Evolutionary conservation across 2,113 vertebrate genomes (phyloP).

Genomic region (Oreochromis aureus): DNA sequence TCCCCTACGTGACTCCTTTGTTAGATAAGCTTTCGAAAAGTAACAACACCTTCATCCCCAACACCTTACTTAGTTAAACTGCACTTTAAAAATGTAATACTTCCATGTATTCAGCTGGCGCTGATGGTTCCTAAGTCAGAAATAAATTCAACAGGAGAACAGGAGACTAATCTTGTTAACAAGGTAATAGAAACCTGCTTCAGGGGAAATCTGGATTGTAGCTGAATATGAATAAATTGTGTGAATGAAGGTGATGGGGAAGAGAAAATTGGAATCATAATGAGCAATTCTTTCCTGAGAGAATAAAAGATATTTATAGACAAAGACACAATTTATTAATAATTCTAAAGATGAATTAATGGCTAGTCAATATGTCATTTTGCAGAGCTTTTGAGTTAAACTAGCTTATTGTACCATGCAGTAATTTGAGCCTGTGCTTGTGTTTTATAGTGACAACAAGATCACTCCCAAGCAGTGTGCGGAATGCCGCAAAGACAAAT

Average conservation of each 20-base stretch:
- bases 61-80: not conserved
- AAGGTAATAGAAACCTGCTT: conserved; percentile 8
- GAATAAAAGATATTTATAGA: not conserved
- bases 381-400: not conserved
- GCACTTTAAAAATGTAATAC: not conserved
- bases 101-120: not conserved
- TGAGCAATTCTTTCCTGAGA: not conserved
- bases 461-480: not conserved
- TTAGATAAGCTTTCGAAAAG: not conserved
- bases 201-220: not conserved
- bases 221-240: conserved; percentile 9
- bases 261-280: not conserved
- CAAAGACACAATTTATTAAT: not conserved
- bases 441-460: not conserved
- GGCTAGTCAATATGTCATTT: not conserved
- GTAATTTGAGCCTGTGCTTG: not conserved
- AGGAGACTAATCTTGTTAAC: conserved; percentile 8
- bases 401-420: not conserved
- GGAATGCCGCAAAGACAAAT: not conserved
- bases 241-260: not conserved
- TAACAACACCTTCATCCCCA: not conserved
- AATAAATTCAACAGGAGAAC: not conserved
- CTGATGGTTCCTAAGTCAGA: not conserved
- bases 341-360: not conserved
- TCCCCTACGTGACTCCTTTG: not conserved